Conservation (phyloP, 2,113 vertebrate genomes). For the Xenopus laevis region DNA sequence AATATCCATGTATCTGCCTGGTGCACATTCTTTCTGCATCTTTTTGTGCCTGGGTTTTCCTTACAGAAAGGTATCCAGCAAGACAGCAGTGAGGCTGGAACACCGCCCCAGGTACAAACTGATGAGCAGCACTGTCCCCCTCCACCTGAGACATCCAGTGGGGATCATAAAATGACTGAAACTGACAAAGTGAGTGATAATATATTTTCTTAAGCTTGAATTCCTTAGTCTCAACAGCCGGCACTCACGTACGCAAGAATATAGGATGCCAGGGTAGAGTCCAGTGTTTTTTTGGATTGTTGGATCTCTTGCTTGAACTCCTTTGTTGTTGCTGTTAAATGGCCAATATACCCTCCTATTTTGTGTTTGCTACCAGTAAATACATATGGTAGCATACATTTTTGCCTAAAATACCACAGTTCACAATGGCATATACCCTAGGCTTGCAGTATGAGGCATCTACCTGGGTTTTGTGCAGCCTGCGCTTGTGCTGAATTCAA, state of each 20-base stretch:
- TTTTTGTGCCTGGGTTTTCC: conserved; percentile 77
- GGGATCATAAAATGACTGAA: conserved; percentile 74
- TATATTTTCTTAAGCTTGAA: not conserved
- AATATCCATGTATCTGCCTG: conserved; percentile 25
- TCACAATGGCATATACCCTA: not conserved
- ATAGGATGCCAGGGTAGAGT: no score
- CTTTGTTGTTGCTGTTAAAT: no score
- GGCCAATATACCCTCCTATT: no score
- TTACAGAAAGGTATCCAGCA: conserved; percentile 79
- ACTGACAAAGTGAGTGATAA: conserved; percentile 75
- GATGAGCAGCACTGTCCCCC: conserved; percentile 71
- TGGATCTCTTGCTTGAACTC: no score
- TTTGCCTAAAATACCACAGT: not conserved
- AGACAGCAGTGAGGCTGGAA: conserved; percentile 74
- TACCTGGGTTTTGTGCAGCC: no score
- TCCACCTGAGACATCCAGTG: conserved; percentile 72
- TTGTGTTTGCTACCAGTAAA: no score
- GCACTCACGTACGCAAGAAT: no score
- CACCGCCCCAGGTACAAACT: conserved; percentile 77
- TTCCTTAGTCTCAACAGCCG: no score
- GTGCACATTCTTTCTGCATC: conserved; percentile 69
- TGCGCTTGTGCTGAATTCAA: no score
- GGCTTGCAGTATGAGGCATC: not conserved
- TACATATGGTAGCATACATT: no score
- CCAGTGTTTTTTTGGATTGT: no score